These are phyloP conservation scores for Acropternis orthonyx DNA, from an alignment of 2,797 vertebrate genomes.

Conservation along the genomic window DNA sequence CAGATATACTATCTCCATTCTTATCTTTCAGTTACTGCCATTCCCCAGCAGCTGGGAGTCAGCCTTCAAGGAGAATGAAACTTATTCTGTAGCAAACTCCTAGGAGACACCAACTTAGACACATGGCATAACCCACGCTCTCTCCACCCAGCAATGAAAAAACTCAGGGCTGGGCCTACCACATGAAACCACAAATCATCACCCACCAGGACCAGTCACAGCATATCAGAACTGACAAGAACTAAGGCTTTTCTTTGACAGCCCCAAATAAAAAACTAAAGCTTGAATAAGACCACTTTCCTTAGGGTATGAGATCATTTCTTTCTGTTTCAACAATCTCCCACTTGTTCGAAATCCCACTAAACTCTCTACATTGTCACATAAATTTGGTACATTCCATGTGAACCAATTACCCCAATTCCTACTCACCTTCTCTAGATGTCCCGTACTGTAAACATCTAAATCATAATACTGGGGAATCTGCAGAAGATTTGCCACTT, in stretches of 20 bases:
- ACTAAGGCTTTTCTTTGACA: neutral
- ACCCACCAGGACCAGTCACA: neutral
- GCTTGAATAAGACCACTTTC: neutral
- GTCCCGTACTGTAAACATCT: conserved; percentile 69
- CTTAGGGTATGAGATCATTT: neutral
- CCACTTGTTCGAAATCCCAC: neutral
- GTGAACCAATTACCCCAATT: neutral
- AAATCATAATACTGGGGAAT: conserved; percentile 87
- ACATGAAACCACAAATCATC: neutral
- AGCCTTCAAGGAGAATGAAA: neutral
- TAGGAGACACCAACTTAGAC: neutral
- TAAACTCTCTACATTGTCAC: neutral
- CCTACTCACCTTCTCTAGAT: conserved; percentile 78
- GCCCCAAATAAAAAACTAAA: neutral
- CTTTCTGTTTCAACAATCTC: neutral
- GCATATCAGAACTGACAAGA: neutral
- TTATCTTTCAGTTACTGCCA: conserved; percentile 43
- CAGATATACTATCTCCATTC: conserved; percentile 27
- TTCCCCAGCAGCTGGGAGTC: conserved; percentile 35
- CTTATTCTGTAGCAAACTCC: neutral
- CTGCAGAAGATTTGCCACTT: conserved; percentile 83
- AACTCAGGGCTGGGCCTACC: neutral
- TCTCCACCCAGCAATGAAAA: neutral
- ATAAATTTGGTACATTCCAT: neutral
- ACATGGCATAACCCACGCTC: neutral